Evolutionary conservation across 2,888 invertebrate species (phyloP).

Genomic region (Limnephilus auricula): DNA sequence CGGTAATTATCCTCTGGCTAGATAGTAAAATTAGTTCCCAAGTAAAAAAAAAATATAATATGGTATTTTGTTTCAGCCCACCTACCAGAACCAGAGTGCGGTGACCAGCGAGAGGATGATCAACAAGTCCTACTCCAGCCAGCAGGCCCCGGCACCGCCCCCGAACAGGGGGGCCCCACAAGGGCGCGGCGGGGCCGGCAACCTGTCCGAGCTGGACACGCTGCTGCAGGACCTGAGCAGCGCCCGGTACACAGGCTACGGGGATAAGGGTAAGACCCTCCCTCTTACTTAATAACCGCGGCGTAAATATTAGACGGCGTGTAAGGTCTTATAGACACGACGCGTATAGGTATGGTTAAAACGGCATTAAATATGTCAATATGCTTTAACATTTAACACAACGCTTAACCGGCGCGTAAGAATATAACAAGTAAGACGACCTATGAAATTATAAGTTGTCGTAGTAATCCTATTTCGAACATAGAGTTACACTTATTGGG

Average conservation of each 20-base stretch:
- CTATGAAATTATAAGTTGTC: too few relatives aligned
- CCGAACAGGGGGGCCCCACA: constrained; percentile 72
- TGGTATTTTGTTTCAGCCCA: constrained; percentile 77
- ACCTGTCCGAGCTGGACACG: constrained; percentile 94
- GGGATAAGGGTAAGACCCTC: constrained; percentile 41
- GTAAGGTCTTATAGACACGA: too few relatives aligned
- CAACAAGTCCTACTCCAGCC: constrained; percentile 71
- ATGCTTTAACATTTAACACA: too few relatives aligned
- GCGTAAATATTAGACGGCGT: too few relatives aligned
- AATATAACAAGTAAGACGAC: too few relatives aligned
- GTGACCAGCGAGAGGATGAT: constrained; percentile 75
- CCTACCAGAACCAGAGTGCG: constrained; percentile 80
- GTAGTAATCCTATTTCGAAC: too few relatives aligned
- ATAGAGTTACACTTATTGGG: too few relatives aligned
- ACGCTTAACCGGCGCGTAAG: too few relatives aligned
- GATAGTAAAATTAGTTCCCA: not conserved
- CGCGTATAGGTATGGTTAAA: too few relatives aligned
- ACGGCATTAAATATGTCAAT: too few relatives aligned
- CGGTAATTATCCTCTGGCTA: too few relatives aligned
- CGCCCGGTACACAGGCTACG: constrained; percentile 73
- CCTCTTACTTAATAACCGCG: too few relatives aligned
- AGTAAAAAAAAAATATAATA: constrained; percentile 59
- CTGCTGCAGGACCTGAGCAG: constrained; percentile 94
- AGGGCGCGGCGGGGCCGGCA: constrained; percentile 76
- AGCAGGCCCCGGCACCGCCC: constrained; percentile 49